These are phyloP conservation scores for Mormyrops attenuatus DNA, from an alignment of 2,797 vertebrate genomes.

Conservation along the genomic window DNA sequence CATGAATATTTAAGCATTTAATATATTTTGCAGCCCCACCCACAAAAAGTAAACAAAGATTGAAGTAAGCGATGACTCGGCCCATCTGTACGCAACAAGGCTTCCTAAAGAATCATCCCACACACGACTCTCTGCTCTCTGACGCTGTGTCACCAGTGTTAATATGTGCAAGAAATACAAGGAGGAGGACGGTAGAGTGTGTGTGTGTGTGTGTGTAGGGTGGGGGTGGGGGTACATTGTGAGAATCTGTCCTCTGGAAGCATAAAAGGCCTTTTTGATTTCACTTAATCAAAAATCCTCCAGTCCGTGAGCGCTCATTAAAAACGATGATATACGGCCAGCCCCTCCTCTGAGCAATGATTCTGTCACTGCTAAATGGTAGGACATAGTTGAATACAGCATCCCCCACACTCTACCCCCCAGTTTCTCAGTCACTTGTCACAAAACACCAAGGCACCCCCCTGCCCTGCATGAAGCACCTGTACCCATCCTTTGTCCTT, in stretches of 20 bases:
- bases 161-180: neutral
- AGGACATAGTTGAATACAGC: neutral
- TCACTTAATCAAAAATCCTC: neutral
- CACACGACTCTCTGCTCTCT: neutral
- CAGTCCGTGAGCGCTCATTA: neutral
- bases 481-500: neutral
- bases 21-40: slow-evolving; percentile 25
- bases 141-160: neutral
- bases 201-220: no score
- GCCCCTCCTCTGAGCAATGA: neutral
- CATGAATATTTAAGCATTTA: slow-evolving; percentile 31
- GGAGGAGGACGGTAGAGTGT: neutral
- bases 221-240: neutral
- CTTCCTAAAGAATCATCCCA: neutral
- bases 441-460: neutral
- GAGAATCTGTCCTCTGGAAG: neutral
- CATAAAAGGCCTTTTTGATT: neutral
- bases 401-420: neutral
- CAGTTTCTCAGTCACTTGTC: neutral
- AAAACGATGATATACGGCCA: neutral
- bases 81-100: neutral
- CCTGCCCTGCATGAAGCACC: neutral
- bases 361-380: slow-evolving; percentile 6
- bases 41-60: slow-evolving; percentile 10
- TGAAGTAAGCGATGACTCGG: neutral